These are phyloP conservation scores for Miltochrista miniata DNA, from an alignment of 2,888 invertebrate species.

Conservation along the genomic window DNA sequence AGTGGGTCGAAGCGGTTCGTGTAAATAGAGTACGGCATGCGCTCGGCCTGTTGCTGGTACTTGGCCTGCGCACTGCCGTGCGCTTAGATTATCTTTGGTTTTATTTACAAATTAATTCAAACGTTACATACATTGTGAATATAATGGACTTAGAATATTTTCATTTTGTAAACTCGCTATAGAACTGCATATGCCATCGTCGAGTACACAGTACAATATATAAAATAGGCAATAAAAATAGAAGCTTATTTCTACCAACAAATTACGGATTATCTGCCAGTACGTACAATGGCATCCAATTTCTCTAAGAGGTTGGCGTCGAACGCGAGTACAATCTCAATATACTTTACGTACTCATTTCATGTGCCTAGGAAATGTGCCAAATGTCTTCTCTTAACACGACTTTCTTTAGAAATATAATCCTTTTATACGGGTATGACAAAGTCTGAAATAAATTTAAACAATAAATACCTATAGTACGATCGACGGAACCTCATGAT, in stretches of 20 bases:
- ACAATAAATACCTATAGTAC: slow-evolving; percentile 35
- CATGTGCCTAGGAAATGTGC: slow-evolving; percentile 43
- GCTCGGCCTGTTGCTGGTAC: too few relatives aligned
- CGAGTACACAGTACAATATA: neutral
- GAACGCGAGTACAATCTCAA: slow-evolving; percentile 36
- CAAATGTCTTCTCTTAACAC: slow-evolving; percentile 38
- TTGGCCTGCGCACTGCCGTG: too few relatives aligned
- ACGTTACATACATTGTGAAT: neutral
- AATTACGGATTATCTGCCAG: slow-evolving; percentile 32
- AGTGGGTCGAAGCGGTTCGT: too few relatives aligned
- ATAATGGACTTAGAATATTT: neutral
- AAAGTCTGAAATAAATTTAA: slow-evolving; percentile 31
- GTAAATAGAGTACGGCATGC: too few relatives aligned
- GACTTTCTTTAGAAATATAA: slow-evolving; percentile 17
- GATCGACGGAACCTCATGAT: slow-evolving; percentile 26
- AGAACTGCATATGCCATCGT: neutral
- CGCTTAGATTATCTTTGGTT: neutral
- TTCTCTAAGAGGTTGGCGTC: slow-evolving; percentile 46
- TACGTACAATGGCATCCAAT: slow-evolving; percentile 41
- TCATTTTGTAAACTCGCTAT: neutral
- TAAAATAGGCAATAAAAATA: slow-evolving; percentile 19
- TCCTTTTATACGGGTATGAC: slow-evolving; percentile 13
- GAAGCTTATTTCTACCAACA: slow-evolving; percentile 21
- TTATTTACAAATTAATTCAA: neutral
- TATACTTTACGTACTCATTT: slow-evolving; percentile 38